Evolutionary conservation across 2,797 vertebrate genomes (phyloP).

Genomic region (Scomberomorus guttatus): DNA sequence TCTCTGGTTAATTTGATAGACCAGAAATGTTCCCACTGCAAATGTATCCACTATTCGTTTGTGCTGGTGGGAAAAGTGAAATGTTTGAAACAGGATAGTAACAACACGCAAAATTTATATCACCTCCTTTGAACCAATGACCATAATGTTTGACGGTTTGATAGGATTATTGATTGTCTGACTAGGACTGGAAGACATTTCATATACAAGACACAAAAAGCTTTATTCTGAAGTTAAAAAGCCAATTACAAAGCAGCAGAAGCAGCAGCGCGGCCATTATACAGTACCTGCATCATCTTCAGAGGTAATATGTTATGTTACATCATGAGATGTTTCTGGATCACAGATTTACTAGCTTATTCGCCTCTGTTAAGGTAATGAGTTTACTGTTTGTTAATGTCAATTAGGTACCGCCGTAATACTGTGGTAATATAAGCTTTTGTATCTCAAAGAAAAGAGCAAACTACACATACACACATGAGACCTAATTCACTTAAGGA

Average conservation of each 20-base stretch:
- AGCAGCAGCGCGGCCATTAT: background rate
- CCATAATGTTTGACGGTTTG: background rate
- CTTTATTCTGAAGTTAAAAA: background rate
- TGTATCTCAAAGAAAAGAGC: background rate
- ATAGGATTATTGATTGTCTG: background rate
- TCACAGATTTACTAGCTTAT: background rate
- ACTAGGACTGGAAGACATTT: background rate
- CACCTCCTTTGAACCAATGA: background rate
- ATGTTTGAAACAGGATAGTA: conserved; percentile 9
- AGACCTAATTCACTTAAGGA: background rate
- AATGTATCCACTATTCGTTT: conserved; percentile 26
- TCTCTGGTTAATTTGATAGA: conserved; percentile 37
- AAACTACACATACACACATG: background rate
- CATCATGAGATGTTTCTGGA: background rate
- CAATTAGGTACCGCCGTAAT: background rate
- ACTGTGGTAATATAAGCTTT: background rate
- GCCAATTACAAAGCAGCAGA: background rate
- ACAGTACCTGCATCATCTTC: background rate
- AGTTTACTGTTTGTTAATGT: conserved; percentile 1
- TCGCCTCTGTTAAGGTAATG: background rate
- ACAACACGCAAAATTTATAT: conserved; percentile 1
- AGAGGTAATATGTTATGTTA: background rate
- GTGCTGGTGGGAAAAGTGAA: background rate
- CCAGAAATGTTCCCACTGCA: conserved; percentile 43
- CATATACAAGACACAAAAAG: background rate